These are phyloP conservation scores for Ochlodes sylvanus DNA, from an alignment of 2,888 invertebrate species.

Conservation along the genomic window DNA sequence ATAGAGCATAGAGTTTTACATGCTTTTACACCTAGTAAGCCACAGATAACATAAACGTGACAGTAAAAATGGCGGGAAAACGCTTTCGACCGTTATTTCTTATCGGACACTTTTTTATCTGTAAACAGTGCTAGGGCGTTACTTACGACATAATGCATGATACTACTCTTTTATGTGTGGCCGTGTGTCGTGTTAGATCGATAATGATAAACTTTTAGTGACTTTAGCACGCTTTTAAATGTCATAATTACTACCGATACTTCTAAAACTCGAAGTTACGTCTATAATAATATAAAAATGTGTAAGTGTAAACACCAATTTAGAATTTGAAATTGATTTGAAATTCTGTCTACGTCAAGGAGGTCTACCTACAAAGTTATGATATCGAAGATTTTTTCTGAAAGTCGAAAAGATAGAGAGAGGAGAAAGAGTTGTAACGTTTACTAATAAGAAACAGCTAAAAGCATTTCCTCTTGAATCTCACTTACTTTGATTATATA, in stretches of 20 bases:
- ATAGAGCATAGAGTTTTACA: constrained; percentile 59
- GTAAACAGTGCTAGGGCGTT: constrained; percentile 61
- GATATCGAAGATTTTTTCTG: no score
- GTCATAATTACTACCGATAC: constrained; percentile 23
- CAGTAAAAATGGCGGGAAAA: constrained; percentile 70
- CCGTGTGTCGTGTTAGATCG: constrained; percentile 42
- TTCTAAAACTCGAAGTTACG: not conserved
- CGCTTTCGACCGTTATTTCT: constrained; percentile 65
- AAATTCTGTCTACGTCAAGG: no score
- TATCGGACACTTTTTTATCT: constrained; percentile 68
- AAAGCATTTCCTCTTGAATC: no score
- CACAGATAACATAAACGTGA: constrained; percentile 62
- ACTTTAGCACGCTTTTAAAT: constrained; percentile 39
- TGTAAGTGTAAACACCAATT: no score
- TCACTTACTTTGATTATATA: no score
- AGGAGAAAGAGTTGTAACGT: no score
- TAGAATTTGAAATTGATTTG: no score
- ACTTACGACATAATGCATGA: constrained; percentile 58
- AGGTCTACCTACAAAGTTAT: no score
- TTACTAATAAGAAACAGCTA: no score
- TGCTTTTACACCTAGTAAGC: constrained; percentile 49
- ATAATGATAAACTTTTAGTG: constrained; percentile 42
- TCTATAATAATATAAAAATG: no score
- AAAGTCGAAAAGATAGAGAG: no score
- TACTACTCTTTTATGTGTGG: constrained; percentile 54